Evolutionary conservation across 2,113 vertebrate species (phyloP).

Genomic region (Campylorhamphus procurvoides): DNA sequence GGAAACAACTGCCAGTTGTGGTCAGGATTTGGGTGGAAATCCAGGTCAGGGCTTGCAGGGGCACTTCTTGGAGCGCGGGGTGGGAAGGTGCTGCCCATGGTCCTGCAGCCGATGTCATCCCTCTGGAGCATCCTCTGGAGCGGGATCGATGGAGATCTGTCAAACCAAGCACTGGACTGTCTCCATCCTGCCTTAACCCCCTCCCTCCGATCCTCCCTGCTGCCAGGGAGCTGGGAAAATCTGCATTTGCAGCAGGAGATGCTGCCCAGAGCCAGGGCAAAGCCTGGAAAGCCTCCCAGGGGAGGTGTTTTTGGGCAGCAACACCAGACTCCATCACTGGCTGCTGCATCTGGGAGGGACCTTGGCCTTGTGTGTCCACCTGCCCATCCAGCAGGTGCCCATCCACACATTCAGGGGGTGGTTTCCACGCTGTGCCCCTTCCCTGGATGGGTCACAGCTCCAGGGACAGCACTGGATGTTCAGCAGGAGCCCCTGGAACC

Average conservation of each 20-base stretch:
- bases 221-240: neutral
- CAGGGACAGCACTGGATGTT: neutral
- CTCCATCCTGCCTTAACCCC: neutral
- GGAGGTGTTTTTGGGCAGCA: neutral
- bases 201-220: neutral
- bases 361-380: neutral
- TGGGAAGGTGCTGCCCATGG: neutral
- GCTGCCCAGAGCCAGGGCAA: neutral
- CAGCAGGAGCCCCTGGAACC: neutral
- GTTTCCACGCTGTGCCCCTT: neutral
- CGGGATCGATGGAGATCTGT: fast-evolving
- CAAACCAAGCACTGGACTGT: neutral
- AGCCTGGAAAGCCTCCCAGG: fast-evolving
- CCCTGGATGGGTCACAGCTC: neutral
- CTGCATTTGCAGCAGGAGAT: neutral
- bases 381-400: fast-evolving
- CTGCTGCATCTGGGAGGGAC: neutral
- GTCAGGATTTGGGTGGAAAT: neutral
- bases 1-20: fast-evolving
- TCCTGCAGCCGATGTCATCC: fast-evolving
- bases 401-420: fast-evolving
- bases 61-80: fast-evolving
- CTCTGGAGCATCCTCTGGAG: neutral
- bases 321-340: too few relatives aligned
- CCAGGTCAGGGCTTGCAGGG: neutral